These are phyloP conservation scores for Phaethon lepturus DNA, from an alignment of 2,113 vertebrate genomes.

Conservation along the genomic window DNA sequence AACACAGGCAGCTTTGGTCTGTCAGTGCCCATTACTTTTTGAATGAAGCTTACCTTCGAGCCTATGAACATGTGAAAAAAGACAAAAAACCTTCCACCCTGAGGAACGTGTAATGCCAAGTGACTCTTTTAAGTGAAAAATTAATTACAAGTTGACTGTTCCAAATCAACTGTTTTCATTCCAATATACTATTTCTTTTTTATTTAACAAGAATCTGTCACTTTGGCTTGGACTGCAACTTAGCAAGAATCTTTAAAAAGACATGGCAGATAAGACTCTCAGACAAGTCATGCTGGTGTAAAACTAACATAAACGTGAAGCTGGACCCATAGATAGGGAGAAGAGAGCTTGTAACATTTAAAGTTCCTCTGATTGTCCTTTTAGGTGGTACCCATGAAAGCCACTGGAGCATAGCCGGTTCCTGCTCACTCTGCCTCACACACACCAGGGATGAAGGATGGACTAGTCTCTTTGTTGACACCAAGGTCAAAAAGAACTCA, in stretches of 20 bases:
- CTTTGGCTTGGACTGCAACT: not conserved
- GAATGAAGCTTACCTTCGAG: not conserved
- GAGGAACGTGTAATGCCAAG: not conserved
- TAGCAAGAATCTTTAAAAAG: not conserved
- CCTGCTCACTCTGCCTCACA: not conserved
- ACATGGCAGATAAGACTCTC: not conserved
- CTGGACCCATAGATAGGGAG: not conserved
- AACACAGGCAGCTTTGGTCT: not conserved
- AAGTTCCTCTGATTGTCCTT: not conserved
- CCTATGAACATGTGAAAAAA: not conserved
- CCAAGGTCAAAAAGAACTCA: constrained; percentile 6
- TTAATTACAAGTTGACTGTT: not conserved
- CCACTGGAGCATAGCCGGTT: not conserved
- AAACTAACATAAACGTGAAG: not conserved
- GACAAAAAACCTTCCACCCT: not conserved
- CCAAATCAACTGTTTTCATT: not conserved
- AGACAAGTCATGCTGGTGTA: not conserved
- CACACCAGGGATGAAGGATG: not conserved
- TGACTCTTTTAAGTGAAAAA: not conserved
- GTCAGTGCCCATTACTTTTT: not conserved
- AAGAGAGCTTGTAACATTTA: not conserved
- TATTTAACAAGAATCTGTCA: not conserved
- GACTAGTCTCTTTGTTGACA: not conserved
- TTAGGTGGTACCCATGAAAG: not conserved
- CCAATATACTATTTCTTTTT: not conserved